Conservation (phyloP, 1,140 invertebrate species). For the Brachionus koreanus region DNA sequence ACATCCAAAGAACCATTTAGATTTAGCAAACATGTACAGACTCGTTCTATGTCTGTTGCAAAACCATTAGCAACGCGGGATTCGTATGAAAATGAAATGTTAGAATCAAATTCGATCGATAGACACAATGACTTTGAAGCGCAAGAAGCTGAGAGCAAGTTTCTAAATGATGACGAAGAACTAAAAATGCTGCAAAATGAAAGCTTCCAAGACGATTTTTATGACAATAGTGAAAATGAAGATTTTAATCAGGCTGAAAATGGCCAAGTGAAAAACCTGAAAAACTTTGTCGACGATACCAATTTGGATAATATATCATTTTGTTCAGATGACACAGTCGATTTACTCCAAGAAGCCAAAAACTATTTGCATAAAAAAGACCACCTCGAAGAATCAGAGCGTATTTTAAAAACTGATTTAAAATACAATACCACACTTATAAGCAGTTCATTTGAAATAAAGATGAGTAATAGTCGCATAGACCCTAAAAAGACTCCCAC, state of each 20-base stretch:
- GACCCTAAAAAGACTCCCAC: background rate
- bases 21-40: conserved; percentile 22
- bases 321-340: conserved; percentile 19
- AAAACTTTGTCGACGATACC: conserved; percentile 11
- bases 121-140: background rate
- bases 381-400: background rate
- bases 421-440: conserved; percentile 10
- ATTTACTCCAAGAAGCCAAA: conserved; percentile 16
- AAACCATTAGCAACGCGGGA: background rate
- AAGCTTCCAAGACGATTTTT: background rate
- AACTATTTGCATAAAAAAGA: background rate
- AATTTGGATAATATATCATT: conserved; percentile 23
- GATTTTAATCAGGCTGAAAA: background rate
- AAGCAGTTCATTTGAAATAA: background rate
- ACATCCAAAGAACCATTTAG: conserved; percentile 21
- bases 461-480: conserved; percentile 7
- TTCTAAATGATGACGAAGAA: background rate
- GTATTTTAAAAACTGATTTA: conserved; percentile 20
- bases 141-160: background rate
- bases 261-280: background rate
- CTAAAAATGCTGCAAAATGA: background rate
- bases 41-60: conserved; percentile 1
- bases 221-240: background rate
- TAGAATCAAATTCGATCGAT: background rate
- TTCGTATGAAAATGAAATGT: background rate